Percentiles rank a stretch among this genome's conserved stretches.
Conservation (phyloP, 2,113 vertebrate genomes). For the Eonycteris spelaea region DNA sequence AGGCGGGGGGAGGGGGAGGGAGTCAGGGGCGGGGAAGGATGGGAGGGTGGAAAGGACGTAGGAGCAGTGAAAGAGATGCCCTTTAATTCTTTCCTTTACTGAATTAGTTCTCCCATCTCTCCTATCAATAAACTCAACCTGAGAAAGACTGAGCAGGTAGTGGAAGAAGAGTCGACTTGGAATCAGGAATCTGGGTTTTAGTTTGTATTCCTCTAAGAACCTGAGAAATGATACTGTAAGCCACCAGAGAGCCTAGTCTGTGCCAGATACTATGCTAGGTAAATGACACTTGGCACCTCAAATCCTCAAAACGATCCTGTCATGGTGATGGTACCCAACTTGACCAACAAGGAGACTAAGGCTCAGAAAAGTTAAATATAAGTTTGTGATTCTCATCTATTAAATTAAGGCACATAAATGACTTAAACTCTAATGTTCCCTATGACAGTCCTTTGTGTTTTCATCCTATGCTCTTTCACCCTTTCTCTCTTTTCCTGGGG, state of each 20-base stretch:
- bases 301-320: neutral
- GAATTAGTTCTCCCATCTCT: neutral
- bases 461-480: neutral
- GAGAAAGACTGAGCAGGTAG: neutral
- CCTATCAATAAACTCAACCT: neutral
- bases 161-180: neutral
- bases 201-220: neutral
- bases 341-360: neutral
- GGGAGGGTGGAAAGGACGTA: neutral
- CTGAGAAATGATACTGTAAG: neutral
- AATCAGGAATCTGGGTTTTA: neutral
- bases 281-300: neutral
- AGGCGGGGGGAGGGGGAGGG: accelerated
- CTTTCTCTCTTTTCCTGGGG: neutral
- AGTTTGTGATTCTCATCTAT: neutral
- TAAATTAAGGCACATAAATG: neutral
- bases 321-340: neutral
- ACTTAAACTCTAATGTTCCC: neutral
- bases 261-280: neutral
- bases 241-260: neutral
- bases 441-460: neutral
- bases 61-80: neutral
- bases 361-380: neutral
- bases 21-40: accelerated
- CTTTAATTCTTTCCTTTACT: neutral